These are phyloP conservation scores for Zaprionus capensis DNA, from an alignment of 1,140 invertebrate species.

Conservation along the genomic window DNA sequence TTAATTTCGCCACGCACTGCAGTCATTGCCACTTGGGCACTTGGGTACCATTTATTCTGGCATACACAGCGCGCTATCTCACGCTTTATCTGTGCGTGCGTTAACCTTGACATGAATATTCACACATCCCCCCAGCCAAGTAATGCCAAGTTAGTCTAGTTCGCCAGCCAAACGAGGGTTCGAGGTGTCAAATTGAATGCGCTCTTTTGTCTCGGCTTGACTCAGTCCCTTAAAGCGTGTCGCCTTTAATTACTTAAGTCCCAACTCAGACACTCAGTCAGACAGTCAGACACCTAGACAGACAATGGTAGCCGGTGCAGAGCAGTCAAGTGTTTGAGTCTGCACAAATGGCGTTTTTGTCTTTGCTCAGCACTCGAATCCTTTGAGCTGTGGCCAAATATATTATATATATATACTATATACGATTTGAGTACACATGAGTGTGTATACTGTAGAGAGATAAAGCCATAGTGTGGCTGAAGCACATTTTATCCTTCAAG, in stretches of 20 bases:
- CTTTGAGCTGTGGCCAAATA: constrained; percentile 40
- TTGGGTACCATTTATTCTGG: constrained; percentile 64
- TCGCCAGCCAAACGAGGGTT: constrained; percentile 24
- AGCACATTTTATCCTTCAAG: constrained; percentile 11
- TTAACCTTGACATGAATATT: constrained; percentile 78
- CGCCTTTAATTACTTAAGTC: constrained; percentile 60
- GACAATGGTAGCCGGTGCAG: constrained; percentile 22
- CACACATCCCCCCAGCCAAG: constrained; percentile 17
- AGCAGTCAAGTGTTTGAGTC: constrained; percentile 59
- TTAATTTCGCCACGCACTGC: constrained; percentile 66
- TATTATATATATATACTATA: background rate
- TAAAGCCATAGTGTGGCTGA: background rate
- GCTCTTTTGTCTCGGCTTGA: constrained; percentile 30
- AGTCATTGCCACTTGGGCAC: constrained; percentile 54
- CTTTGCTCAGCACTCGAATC: constrained; percentile 50
- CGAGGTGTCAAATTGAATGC: constrained; percentile 56
- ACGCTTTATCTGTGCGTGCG: constrained; percentile 46
- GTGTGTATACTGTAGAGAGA: background rate
- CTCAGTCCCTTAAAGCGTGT: constrained; percentile 18
- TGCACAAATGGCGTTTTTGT: constrained; percentile 33
- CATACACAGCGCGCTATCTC: constrained; percentile 34
- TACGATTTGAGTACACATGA: background rate
- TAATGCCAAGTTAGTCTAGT: constrained; percentile 19
- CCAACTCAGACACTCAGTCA: constrained; percentile 9
- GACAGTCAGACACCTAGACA: background rate